These are phyloP conservation scores for Epinotia ramella DNA, from an alignment of 2,888 invertebrate genomes.

Conservation along the genomic window DNA sequence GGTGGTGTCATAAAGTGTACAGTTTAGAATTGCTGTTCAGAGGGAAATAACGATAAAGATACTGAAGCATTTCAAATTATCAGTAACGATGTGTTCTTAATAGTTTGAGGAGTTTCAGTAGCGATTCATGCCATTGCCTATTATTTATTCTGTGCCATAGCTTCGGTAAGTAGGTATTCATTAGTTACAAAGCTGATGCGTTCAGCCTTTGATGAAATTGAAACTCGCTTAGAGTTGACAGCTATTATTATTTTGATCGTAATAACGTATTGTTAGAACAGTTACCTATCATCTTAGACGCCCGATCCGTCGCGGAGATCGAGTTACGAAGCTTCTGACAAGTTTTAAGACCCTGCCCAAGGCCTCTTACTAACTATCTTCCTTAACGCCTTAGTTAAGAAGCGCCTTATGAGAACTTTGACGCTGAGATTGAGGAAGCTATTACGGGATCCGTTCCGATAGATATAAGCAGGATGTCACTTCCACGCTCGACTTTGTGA, in stretches of 20 bases:
- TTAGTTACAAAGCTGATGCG: conserved; percentile 7
- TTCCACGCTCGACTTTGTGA: conserved; percentile 81
- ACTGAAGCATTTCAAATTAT: neutral
- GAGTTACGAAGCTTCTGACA: conserved; percentile 80
- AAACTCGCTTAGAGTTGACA: conserved; percentile 31
- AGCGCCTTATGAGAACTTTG: conserved; percentile 85
- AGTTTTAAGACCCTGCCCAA: conserved; percentile 83
- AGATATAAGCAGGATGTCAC: conserved; percentile 84
- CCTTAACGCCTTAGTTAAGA: conserved; percentile 84
- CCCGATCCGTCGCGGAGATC: conserved; percentile 72
- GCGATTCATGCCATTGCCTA: neutral
- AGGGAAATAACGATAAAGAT: neutral
- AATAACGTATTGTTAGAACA: conserved; percentile 81
- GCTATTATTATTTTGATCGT: conserved; percentile 67
- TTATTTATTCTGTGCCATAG: neutral
- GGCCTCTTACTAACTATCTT: conserved; percentile 83
- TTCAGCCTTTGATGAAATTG: conserved; percentile 31
- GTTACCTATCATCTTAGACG: conserved; percentile 74
- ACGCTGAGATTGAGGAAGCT: conserved; percentile 84
- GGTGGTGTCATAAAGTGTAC: conserved; percentile 24
- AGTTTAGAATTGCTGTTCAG: conserved; percentile 13
- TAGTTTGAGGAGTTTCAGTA: neutral
- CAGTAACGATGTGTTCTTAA: neutral
- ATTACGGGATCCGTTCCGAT: conserved; percentile 82
- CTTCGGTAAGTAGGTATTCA: neutral